Percentiles rank a stretch among this genome's conserved stretches.
These are phyloP conservation scores for Halesus radiatus DNA, from an alignment of 1,140 invertebrate species.

Conservation along the genomic window DNA sequence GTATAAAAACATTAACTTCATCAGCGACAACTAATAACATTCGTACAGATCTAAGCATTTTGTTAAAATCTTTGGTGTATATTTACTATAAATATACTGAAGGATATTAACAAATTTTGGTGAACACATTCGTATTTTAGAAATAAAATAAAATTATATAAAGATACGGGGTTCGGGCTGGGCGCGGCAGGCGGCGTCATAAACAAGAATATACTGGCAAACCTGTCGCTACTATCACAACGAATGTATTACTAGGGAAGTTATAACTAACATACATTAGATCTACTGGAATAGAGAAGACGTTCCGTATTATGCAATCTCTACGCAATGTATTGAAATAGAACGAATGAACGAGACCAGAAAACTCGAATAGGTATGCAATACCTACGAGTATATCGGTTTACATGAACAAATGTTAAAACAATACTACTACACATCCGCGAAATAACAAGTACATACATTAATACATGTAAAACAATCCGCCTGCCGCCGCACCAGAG, in stretches of 20 bases:
- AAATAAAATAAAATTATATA: not conserved
- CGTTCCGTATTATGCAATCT: no score
- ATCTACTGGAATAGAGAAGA: no score
- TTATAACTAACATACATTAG: no score
- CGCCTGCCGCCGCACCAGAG: slow-evolving; percentile 27
- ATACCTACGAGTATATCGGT: not conserved
- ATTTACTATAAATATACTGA: slow-evolving; percentile 59
- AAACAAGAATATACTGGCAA: slow-evolving; percentile 54
- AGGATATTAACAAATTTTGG: slow-evolving; percentile 58
- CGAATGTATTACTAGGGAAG: not conserved
- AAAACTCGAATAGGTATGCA: no score
- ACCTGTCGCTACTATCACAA: slow-evolving; percentile 36
- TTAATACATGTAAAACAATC: not conserved
- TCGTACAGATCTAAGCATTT: slow-evolving; percentile 57
- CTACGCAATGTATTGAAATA: no score
- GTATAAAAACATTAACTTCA: slow-evolving; percentile 54
- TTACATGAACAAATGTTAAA: not conserved
- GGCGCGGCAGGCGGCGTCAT: slow-evolving; percentile 10
- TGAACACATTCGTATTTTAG: slow-evolving; percentile 55
- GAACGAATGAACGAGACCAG: no score
- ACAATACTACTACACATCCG: not conserved
- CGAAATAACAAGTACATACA: not conserved
- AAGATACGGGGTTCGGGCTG: slow-evolving; percentile 43
- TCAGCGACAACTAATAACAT: slow-evolving; percentile 55
- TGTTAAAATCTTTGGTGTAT: slow-evolving; percentile 59